A percentile compares a stretch with the other conserved stretches of the same genome.
These are phyloP conservation scores for Eueides isabella DNA, from an alignment of 1,140 invertebrate genomes.

Conservation along the genomic window DNA sequence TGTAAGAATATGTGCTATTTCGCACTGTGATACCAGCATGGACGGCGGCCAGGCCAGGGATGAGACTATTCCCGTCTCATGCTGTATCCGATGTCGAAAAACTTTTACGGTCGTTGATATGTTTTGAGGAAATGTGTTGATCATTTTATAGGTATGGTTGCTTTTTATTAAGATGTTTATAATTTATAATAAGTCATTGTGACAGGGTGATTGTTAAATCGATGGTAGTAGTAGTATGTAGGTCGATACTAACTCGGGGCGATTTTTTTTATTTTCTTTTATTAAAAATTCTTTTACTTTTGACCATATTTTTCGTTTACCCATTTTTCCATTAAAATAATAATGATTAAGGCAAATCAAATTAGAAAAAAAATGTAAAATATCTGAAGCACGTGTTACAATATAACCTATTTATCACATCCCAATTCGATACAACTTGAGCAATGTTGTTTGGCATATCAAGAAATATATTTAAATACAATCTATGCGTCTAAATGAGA, in stretches of 20 bases:
- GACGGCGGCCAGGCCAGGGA: constrained; percentile 77
- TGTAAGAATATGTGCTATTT: constrained; percentile 53
- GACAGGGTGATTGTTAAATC: not conserved
- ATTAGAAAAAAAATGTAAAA: too few relatives aligned
- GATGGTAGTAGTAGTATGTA: too few relatives aligned
- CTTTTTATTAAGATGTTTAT: not conserved
- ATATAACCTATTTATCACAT: too few relatives aligned
- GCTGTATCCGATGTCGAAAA: constrained; percentile 60
- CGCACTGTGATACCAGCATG: constrained; percentile 51
- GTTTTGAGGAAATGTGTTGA: not conserved
- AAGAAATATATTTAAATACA: constrained; percentile 1
- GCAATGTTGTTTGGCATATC: not conserved
- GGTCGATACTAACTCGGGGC: not conserved
- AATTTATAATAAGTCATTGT: not conserved
- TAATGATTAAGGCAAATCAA: too few relatives aligned
- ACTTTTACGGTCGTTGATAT: constrained; percentile 18
- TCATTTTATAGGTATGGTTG: not conserved
- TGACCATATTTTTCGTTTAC: too few relatives aligned
- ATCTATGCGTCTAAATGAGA: not conserved
- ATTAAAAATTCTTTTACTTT: too few relatives aligned
- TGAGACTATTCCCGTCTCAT: constrained; percentile 79
- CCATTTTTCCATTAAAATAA: too few relatives aligned
- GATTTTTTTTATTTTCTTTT: too few relatives aligned
- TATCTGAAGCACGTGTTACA: too few relatives aligned
- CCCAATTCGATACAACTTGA: not conserved